Evolutionary conservation across 2,113 vertebrate species (phyloP), one percentile per base, ranked within the genome.

Genomic region (Symphodus melops): DNA sequence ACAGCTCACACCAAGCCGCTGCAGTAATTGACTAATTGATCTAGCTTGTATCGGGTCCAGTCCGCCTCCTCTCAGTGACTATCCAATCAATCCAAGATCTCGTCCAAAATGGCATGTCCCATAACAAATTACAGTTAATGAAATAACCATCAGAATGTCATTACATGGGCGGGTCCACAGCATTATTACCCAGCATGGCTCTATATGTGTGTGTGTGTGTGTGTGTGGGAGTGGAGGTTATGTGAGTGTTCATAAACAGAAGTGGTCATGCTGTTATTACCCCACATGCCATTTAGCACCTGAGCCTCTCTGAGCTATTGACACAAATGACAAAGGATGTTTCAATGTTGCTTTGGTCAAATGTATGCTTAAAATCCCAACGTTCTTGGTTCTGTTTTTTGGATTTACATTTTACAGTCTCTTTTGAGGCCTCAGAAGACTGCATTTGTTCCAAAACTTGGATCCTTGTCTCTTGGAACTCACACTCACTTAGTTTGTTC

Each of bases 121-220:
- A 53, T 88, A 93, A 92, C 92, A 90, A 94, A 95, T 94, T 92
- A 93, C 75, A 89, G 87, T 91, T 94, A 94, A 94, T 94, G 89
- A 92, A 94, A 94, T 93, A 94, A 94, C 91, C 91, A 94, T 93
- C 90, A 92, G 77, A 89, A 84, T 89, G 89, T 92, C 91, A 93
- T 94, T 94, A 90, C 63, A 88, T 75, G 77, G 85, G 85, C 65
- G 48, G 68, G 57, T 63, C 71, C 14, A 46, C 37, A 21, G 76
- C 69, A 78, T 88, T 87, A 91, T 86, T 89, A 89, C 91, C 86
- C 87, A 88, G 90, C 83, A 42, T 85, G 89, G 79, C 67, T 76
- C 67, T 72, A 48, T 84, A 59, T 71, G 46, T 77, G 69, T 17
- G n/a, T 62, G 68, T 72, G 61, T 58, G 52, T 56, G 75, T 75